These are phyloP conservation scores for Squalus acanthias DNA, from an alignment of 2,797 vertebrate species.

Conservation along the genomic window DNA sequence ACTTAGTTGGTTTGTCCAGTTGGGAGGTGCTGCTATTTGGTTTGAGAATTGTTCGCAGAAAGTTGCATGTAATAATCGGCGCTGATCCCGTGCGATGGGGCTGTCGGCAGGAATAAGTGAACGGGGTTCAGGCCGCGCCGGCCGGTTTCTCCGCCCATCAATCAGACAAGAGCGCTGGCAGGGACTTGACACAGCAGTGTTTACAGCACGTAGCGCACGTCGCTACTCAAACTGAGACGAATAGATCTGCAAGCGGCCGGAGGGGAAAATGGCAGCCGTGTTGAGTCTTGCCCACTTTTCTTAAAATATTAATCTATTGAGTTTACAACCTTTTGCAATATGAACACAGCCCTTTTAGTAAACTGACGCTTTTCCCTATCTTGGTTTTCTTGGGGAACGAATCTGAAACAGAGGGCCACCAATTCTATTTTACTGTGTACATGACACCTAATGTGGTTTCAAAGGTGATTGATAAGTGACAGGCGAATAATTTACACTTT, in stretches of 20 bases:
- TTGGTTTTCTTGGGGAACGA: background rate
- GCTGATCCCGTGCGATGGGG: background rate
- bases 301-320: background rate
- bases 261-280: conserved; percentile 8
- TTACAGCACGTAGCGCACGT: conserved; percentile 26
- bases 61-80: background rate
- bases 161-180: background rate
- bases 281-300: background rate
- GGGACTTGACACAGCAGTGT: background rate
- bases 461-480: background rate
- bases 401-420: background rate
- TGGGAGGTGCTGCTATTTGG: background rate
- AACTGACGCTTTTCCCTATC: background rate
- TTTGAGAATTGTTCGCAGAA: background rate
- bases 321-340: background rate
- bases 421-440: background rate
- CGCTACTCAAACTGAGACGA: background rate
- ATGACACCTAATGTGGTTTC: background rate
- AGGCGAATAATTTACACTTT: background rate
- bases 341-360: background rate
- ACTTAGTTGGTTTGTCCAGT: background rate
- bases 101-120: background rate
- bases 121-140: background rate
- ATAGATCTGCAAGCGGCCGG: background rate
- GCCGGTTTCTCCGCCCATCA: conserved; percentile 12